A percentile compares a stretch with the other conserved stretches of the same genome.
These are phyloP conservation scores for Lerista edwardsae DNA, from an alignment of 2,797 vertebrate genomes.

Conservation along the genomic window DNA sequence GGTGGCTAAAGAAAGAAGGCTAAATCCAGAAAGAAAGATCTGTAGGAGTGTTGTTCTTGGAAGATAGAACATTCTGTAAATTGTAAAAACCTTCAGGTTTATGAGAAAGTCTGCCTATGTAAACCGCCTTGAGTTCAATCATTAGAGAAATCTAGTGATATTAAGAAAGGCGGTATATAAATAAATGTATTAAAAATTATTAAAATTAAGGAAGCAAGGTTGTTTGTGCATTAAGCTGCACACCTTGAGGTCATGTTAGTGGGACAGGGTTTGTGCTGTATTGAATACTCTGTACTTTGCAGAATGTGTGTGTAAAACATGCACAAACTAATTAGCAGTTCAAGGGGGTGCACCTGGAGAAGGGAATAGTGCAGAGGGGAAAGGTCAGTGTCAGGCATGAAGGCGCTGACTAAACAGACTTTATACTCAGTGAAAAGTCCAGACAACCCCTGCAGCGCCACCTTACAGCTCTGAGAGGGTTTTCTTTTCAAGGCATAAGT, in stretches of 20 bases:
- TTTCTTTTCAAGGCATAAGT: constrained; percentile 78
- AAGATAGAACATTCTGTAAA: no score
- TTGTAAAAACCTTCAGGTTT: no score
- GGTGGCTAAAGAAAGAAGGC: no score
- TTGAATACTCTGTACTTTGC: constrained; percentile 42
- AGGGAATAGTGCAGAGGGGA: constrained; percentile 82
- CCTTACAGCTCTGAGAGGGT: constrained; percentile 80
- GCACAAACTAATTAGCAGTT: constrained; percentile 53
- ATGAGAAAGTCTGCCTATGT: no score
- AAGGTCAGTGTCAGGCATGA: constrained; percentile 81
- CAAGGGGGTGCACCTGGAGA: constrained; percentile 86
- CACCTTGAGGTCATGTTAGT: not conserved
- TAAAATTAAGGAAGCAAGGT: constrained; percentile 2
- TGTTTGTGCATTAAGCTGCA: constrained; percentile 8
- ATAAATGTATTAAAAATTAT: no score
- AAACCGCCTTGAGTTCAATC: no score
- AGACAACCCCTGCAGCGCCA: constrained; percentile 85
- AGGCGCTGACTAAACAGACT: constrained; percentile 84
- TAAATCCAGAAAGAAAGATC: no score
- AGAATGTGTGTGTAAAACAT: constrained; percentile 61
- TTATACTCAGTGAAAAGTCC: constrained; percentile 82
- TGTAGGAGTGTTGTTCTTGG: no score
- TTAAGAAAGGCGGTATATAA: no score
- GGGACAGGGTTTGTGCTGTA: not conserved
- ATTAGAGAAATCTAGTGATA: no score